Percentiles rank a stretch among this genome's conserved stretches.
These are phyloP conservation scores for Sorex fumeus DNA, from an alignment of 2,113 vertebrate genomes.

Conservation along the genomic window DNA sequence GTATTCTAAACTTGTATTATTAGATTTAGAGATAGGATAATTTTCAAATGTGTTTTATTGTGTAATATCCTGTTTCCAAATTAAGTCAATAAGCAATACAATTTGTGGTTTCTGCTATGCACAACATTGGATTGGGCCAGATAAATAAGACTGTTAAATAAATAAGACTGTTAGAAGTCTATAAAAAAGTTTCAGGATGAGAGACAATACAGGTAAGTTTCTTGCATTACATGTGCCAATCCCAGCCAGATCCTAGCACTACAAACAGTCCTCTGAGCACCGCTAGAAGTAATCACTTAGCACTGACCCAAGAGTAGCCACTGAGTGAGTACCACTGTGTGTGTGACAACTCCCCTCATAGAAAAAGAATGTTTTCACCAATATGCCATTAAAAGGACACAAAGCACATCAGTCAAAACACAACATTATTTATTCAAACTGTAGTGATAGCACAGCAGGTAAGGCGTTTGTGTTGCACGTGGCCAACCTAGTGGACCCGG, in stretches of 20 bases:
- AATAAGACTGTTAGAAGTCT: constrained; percentile 8
- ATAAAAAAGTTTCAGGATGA: not conserved
- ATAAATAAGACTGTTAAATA: constrained; percentile 23
- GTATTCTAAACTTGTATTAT: not conserved
- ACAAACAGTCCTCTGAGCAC: too few species aligned
- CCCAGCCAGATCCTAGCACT: too few species aligned
- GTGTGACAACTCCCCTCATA: not conserved
- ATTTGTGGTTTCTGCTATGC: not conserved
- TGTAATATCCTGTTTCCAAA: not conserved
- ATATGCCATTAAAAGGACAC: not conserved
- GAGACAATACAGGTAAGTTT: too few species aligned
- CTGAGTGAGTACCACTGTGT: not conserved
- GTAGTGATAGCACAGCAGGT: too few species aligned
- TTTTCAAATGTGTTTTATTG: not conserved
- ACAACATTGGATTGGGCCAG: not conserved
- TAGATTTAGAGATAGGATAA: not conserved
- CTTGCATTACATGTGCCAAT: too few species aligned
- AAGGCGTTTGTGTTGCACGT: too few species aligned
- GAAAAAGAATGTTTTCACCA: not conserved
- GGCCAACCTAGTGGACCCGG: too few species aligned
- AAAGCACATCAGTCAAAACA: not conserved
- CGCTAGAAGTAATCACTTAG: too few species aligned
- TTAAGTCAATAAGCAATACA: constrained; percentile 26
- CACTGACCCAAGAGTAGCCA: too few species aligned
- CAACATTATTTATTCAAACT: constrained; percentile 13